phyloP scores from a whole-genome alignment of 2,797 vertebrate genomes.

The Sebastes steindachneri region DNA sequence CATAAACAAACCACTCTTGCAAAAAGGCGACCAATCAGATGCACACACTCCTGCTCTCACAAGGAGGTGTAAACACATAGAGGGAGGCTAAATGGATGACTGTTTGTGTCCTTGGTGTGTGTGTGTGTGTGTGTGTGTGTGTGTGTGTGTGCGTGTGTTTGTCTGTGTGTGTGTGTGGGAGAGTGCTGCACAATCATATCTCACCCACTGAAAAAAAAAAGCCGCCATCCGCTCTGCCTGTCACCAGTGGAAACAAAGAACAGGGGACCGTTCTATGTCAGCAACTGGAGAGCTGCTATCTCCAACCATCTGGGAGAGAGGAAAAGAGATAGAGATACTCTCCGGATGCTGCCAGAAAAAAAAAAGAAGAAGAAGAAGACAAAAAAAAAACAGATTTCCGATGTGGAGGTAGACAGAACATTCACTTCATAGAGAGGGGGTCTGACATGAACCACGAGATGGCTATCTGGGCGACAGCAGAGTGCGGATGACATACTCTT shows the following conservation, averaged over 20 bases:
- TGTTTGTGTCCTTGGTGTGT: constrained; percentile 6
- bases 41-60: constrained; percentile 3
- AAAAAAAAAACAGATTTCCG: constrained; percentile 11
- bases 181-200: constrained; percentile 47
- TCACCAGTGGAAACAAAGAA: constrained; percentile 64
- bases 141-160: neutral
- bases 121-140: constrained; percentile 1
- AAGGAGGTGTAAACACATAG: constrained; percentile 13
- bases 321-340: constrained; percentile 28
- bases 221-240: constrained; percentile 33
- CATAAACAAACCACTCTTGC: constrained; percentile 25
- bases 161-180: constrained; percentile 11
- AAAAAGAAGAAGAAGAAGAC: neutral
- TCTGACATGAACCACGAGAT: constrained; percentile 37
- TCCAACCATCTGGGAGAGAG: constrained; percentile 58
- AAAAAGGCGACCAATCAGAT: constrained; percentile 33
- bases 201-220: constrained; percentile 42
- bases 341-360: constrained; percentile 22
- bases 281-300: constrained; percentile 62
- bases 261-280: constrained; percentile 46
- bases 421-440: neutral
- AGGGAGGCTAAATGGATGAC: neutral
- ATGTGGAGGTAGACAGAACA: constrained; percentile 26
- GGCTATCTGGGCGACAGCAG: constrained; percentile 35
- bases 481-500: constrained; percentile 13